phyloP scores from a whole-genome alignment of 2,797 vertebrate genomes.

The Miopithecus talapoin region DNA sequence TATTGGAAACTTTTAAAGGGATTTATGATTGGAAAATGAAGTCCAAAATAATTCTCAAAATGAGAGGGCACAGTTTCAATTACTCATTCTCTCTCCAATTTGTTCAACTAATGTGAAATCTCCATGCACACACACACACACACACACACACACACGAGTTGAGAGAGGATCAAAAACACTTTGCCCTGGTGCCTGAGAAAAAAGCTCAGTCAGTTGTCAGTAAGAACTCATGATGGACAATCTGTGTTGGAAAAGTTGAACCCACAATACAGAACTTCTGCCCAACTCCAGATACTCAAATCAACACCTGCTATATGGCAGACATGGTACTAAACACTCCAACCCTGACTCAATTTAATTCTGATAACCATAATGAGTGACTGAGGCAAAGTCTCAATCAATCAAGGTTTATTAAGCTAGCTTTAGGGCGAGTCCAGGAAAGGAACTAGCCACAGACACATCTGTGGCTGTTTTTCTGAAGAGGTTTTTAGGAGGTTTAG shows the following conservation, averaged over 20 bases:
- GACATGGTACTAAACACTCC: background rate
- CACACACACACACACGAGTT: background rate
- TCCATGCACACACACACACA: background rate
- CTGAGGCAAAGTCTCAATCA: background rate
- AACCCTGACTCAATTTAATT: background rate
- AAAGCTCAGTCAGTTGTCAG: background rate
- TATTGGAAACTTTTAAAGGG: background rate
- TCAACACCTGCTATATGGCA: background rate
- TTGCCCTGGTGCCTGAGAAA: background rate
- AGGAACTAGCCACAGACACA: background rate
- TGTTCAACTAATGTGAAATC: background rate
- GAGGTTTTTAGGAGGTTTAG: background rate
- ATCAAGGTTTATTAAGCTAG: background rate
- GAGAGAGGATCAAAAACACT: background rate
- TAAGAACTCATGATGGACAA: background rate
- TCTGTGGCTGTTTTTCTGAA: background rate
- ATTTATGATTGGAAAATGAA: background rate
- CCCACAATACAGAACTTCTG: background rate
- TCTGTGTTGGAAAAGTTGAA: background rate
- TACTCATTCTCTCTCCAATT: background rate
- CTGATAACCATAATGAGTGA: background rate
- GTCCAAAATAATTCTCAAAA: conserved; percentile 40
- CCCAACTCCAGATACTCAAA: background rate
- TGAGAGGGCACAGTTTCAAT: background rate
- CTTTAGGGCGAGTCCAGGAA: background rate